Conservation (phyloP, 2,888 invertebrate genomes). For the Brenthis daphne region DNA sequence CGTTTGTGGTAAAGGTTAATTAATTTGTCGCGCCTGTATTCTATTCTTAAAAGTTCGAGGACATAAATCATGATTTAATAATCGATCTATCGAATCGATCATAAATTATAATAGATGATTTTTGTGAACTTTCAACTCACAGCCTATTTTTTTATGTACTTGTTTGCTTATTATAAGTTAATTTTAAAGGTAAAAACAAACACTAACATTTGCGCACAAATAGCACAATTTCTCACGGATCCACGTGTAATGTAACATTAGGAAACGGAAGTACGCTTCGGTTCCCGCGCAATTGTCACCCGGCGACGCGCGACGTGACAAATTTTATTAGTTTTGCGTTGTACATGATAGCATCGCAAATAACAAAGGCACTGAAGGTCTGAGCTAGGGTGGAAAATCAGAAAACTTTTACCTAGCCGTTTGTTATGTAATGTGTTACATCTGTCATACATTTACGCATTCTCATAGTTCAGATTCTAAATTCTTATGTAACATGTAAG, state of each 20-base stretch:
- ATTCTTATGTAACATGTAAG: too few relatives aligned
- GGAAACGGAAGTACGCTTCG: slow-evolving; percentile 75
- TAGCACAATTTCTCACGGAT: slow-evolving; percentile 41
- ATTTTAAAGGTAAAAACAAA: too few relatives aligned
- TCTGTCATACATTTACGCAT: too few relatives aligned
- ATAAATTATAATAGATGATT: too few relatives aligned
- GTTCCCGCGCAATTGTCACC: slow-evolving; percentile 58
- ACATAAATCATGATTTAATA: too few relatives aligned
- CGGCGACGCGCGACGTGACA: slow-evolving; percentile 51
- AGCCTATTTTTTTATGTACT: too few relatives aligned
- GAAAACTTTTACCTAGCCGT: background rate
- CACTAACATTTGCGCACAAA: too few relatives aligned
- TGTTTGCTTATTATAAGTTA: too few relatives aligned
- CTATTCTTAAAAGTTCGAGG: background rate
- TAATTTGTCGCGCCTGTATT: background rate
- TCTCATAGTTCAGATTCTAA: too few relatives aligned
- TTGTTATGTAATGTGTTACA: too few relatives aligned
- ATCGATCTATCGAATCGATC: too few relatives aligned
- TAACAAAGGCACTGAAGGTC: slow-evolving; percentile 12
- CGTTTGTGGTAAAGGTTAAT: background rate
- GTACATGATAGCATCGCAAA: slow-evolving; percentile 37
- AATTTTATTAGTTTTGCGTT: slow-evolving; percentile 48
- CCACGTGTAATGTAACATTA: slow-evolving; percentile 44
- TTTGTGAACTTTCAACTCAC: too few relatives aligned
- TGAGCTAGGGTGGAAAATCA: background rate